Conservation (phyloP, 2,888 invertebrate species). For the Andrena chrysosceles region DNA sequence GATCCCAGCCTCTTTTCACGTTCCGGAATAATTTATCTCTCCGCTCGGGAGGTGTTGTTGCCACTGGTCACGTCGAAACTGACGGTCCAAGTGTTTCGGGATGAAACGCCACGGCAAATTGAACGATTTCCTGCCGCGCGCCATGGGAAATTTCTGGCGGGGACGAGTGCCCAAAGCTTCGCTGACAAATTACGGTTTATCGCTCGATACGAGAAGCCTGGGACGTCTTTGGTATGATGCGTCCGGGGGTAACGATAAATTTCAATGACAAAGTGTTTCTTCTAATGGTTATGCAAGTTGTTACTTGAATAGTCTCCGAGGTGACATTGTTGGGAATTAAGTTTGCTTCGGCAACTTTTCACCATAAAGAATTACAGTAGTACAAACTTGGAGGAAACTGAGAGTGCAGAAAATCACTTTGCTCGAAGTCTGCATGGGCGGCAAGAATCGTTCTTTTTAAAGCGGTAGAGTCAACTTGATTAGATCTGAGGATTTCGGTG, state of each 20-base stretch:
- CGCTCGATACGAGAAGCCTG: neutral
- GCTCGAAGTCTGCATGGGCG: neutral
- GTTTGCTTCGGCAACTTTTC: neutral
- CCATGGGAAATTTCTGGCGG: slow-evolving; percentile 7
- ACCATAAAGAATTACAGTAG: neutral
- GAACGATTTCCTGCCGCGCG: slow-evolving; percentile 12
- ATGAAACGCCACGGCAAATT: slow-evolving; percentile 27
- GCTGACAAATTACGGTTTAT: slow-evolving; percentile 14
- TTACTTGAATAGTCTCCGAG: too few relatives aligned
- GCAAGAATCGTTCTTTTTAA: neutral
- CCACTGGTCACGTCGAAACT: slow-evolving; percentile 32
- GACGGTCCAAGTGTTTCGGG: slow-evolving; percentile 13
- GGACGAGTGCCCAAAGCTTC: neutral
- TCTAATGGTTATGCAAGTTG: too few relatives aligned
- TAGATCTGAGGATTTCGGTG: slow-evolving; percentile 43
- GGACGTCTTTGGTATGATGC: neutral
- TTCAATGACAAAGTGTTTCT: too few relatives aligned
- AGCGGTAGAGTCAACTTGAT: slow-evolving; percentile 33
- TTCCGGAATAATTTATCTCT: slow-evolving; percentile 47
- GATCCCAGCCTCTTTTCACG: slow-evolving; percentile 44
- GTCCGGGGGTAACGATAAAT: neutral
- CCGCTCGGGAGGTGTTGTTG: slow-evolving; percentile 3
- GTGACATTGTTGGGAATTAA: neutral
- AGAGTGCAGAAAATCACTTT: neutral
- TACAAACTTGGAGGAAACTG: neutral